Evolutionary conservation across 2,888 invertebrate genomes (phyloP).

Genomic region (Iphiclides podalirius): DNA sequence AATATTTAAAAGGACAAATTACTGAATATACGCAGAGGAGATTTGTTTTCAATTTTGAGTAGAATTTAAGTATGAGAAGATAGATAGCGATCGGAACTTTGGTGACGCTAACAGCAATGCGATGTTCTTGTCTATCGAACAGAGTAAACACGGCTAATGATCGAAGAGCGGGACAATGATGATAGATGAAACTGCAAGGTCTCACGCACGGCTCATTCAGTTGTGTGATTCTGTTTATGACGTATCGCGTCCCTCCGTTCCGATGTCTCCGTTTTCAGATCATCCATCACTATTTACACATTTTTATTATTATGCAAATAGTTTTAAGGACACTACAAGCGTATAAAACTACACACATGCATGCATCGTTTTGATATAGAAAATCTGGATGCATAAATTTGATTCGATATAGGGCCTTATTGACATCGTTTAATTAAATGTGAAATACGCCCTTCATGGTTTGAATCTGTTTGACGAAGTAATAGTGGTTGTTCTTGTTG

Average conservation of each 20-base stretch:
- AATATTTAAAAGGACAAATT: too few species aligned
- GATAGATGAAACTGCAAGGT: slow-evolving; percentile 75
- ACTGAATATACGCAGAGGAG: too few species aligned
- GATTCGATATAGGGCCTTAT: neutral
- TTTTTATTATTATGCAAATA: too few species aligned
- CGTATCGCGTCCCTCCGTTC: slow-evolving; percentile 34
- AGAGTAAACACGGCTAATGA: slow-evolving; percentile 73
- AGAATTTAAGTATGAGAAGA: neutral
- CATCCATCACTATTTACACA: too few species aligned
- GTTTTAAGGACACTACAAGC: too few species aligned
- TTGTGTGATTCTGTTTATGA: slow-evolving; percentile 40
- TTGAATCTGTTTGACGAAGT: slow-evolving; percentile 65
- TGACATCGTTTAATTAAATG: slow-evolving; percentile 42
- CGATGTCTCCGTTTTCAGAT: slow-evolving; percentile 12
- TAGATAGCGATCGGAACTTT: slow-evolving; percentile 38
- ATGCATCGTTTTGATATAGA: too few species aligned
- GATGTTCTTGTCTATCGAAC: slow-evolving; percentile 65
- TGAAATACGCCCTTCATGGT: slow-evolving; percentile 52
- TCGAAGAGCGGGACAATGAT: slow-evolving; percentile 63
- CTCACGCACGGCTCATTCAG: slow-evolving; percentile 49
- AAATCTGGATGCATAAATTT: too few species aligned
- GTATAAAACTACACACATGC: too few species aligned
- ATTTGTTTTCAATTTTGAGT: neutral
- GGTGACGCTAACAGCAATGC: slow-evolving; percentile 68
- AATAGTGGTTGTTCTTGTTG: slow-evolving; percentile 64